Base-by-base conservation (phyloP, 2,888 invertebrate species). In the Plemyria rubiginata region DNA sequence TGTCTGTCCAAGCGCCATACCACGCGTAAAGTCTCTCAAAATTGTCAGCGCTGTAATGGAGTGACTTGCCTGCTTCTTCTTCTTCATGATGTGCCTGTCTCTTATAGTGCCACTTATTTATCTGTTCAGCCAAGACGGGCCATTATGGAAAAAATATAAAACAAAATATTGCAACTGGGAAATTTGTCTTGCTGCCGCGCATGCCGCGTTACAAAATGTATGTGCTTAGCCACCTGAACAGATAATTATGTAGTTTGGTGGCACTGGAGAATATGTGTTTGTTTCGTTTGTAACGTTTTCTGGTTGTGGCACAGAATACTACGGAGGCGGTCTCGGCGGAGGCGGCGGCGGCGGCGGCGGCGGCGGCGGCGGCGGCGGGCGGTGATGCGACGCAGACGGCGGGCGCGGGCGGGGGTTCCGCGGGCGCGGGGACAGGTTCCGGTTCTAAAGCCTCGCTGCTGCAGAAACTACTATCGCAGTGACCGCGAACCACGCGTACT, bases 391-490 rank as follows among this genome's bases (percentile, higher is more conserved):
- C 77, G 75, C 74, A 66, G 74, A 75, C 74, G 73, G 67, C 45
- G 45, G 45, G 78, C 70, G 72, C 77, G 66, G 68, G 77, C 67
- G 66, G 74, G 72, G 73, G 72, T 63, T 78, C 69, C 43, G 77
- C 66, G 72, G 72, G 71, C 68, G 75, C 46, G 69, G 71, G 72
- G 60, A 63, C 69, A 60, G 73, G 75, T 71, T 74, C 80, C 70
- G 74, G 76, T 60, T 72, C 95, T 91, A 96, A 95, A 86, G 96
- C 96, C 77, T 97, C 97, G 84, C 94, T 97, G 86, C 94, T 97
- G 80, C 97, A 97, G 94, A 96, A 97, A 92, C 94, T 97, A 85
- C 94, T 97, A 84, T 97, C 97, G 77, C 97, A 97, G 94, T 96
- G 95, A 95, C 70, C 70, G 11, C 28, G 48, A 12, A 22, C 41